Conservation (phyloP, 1,140 invertebrate species). For the Lamellibrachia luymesi region DNA sequence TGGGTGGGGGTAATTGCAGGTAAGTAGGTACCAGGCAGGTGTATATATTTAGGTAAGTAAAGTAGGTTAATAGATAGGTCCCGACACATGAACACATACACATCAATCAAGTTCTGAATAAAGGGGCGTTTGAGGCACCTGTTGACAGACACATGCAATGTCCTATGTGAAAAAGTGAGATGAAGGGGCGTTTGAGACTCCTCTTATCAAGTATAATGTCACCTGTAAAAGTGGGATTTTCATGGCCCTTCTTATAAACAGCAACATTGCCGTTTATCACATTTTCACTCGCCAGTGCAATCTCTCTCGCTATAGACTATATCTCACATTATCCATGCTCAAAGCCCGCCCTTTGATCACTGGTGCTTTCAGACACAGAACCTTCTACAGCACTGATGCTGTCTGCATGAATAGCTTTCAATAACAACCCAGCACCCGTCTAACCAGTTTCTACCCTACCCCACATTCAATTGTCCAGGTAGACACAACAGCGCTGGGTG, state of each 20-base stretch:
- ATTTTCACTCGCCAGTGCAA: not conserved
- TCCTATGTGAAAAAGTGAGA: not conserved
- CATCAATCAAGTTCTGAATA: not conserved
- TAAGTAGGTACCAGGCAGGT: not conserved
- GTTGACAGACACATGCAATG: not conserved
- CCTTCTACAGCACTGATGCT: not conserved
- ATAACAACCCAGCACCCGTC: not conserved
- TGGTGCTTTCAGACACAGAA: not conserved
- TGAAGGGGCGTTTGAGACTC: too few species aligned
- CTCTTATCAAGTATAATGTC: too few species aligned
- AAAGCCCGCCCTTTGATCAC: not conserved
- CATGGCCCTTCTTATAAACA: not conserved
- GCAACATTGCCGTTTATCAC: not conserved
- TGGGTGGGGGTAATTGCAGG: not conserved
- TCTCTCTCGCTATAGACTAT: not conserved
- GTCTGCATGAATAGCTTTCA: not conserved
- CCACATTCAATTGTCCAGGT: not conserved
- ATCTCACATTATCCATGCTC: not conserved
- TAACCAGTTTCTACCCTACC: not conserved
- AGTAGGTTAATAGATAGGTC: not conserved
- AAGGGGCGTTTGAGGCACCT: not conserved
- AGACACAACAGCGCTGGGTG: not conserved
- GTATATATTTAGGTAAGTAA: not conserved
- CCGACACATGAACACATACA: not conserved
- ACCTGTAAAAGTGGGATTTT: not conserved